Percentiles rank a stretch among this genome's conserved stretches.
phyloP scores from a whole-genome alignment of 2,113 vertebrate species.

The Syngnathus typhle region DNA sequence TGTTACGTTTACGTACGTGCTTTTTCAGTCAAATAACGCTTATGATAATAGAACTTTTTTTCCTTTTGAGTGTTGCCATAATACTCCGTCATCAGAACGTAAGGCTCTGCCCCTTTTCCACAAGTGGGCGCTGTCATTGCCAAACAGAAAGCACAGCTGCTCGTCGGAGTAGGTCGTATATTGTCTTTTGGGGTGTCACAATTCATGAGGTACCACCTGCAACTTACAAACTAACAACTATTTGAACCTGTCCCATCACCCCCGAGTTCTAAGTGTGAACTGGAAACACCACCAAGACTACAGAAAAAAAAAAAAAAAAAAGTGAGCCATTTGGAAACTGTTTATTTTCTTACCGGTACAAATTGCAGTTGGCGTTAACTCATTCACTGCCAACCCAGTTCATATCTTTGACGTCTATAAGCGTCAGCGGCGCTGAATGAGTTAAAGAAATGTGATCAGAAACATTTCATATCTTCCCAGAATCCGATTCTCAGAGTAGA shows the following conservation, averaged over 20 bases:
- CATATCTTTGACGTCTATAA: no score
- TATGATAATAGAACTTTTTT: background rate
- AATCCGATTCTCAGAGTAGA: background rate
- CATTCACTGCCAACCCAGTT: no score
- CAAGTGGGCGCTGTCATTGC: background rate
- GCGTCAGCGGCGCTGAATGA: no score
- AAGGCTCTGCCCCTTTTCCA: background rate
- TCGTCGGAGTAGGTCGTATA: background rate
- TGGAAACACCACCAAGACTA: background rate
- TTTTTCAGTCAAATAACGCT: background rate
- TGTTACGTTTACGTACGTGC: background rate
- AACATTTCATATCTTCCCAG: background rate
- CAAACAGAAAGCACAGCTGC: background rate
- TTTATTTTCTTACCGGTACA: background rate
- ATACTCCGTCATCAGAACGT: background rate
- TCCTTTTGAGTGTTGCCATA: background rate
- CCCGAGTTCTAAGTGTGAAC: background rate
- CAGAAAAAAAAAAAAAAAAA: background rate
- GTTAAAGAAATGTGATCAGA: background rate
- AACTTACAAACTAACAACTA: background rate
- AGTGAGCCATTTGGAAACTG: background rate
- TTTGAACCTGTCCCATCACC: background rate
- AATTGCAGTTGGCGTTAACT: background rate
- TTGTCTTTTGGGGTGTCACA: background rate
- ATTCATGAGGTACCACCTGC: slow-evolving; percentile 2